Evolutionary conservation across 1,140 invertebrate species (phyloP).

Genomic region (Trinorchestia longiramus): DNA sequence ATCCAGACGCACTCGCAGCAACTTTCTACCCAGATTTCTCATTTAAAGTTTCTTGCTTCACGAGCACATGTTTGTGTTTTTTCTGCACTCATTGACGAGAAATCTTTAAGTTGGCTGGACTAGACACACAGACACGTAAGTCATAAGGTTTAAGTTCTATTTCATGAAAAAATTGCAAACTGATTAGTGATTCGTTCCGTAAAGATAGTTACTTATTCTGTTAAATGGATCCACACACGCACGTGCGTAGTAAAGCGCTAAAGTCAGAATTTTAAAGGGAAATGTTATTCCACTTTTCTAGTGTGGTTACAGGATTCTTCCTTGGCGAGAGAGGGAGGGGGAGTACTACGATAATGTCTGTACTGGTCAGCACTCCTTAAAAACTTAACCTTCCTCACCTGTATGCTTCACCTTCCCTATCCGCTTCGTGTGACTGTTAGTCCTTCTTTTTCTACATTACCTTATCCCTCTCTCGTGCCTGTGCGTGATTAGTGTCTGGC

Average conservation of each 20-base stretch:
- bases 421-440: too few species aligned
- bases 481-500: too few species aligned
- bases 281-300: not conserved
- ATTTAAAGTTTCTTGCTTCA: not conserved
- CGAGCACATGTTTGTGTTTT: not conserved
- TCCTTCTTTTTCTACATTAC: too few species aligned
- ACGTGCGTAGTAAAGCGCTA: not conserved
- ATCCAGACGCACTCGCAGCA: not conserved
- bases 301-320: too few species aligned
- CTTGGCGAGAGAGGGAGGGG: too few species aligned
- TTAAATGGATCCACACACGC: not conserved
- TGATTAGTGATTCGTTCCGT: not conserved
- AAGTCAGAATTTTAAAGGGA: not conserved
- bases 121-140: too few species aligned
- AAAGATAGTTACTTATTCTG: not conserved
- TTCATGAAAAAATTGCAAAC: not conserved
- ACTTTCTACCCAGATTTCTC: not conserved
- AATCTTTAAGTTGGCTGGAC: not conserved
- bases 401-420: too few species aligned
- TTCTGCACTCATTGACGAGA: not conserved
- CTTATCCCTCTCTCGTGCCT: too few species aligned
- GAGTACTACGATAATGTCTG: too few species aligned
- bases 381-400: too few species aligned
- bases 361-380: too few species aligned
- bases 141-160: too few species aligned